phyloP scores from a whole-genome alignment of 92 coral and sea anemone species.

The Siderastrea radians region DNA sequence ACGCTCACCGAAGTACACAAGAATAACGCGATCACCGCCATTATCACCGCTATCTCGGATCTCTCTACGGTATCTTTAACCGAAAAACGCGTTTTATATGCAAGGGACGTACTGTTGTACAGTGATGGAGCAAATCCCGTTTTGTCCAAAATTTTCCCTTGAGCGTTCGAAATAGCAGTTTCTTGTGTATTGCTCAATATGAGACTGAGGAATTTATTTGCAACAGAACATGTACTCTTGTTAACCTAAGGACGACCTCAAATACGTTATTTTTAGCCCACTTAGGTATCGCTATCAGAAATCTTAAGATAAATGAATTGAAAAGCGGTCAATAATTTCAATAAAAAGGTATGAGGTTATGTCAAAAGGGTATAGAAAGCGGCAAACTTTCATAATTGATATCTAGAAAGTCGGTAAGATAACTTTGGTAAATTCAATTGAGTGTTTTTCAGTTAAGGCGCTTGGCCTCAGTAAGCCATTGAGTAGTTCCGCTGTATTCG shows the following conservation, averaged over 20 bases:
- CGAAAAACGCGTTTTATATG: no score
- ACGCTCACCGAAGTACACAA: neutral
- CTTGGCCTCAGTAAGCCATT: neutral
- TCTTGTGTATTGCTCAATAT: neutral
- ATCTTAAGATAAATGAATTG: constrained; percentile 24
- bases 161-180: neutral
- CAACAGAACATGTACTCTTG: neutral
- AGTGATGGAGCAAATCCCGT: no score
- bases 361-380: constrained; percentile 24
- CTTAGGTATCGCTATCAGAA: constrained; percentile 19
- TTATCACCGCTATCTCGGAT: neutral
- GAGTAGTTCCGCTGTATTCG: neutral
- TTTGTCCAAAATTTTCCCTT: no score
- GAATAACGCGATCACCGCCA: no score
- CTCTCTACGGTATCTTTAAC: neutral
- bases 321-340: constrained; percentile 13
- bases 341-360: neutral
- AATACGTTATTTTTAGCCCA: constrained; percentile 18
- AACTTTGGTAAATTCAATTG: neutral
- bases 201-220: neutral
- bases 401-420: constrained; percentile 22
- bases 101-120: no score
- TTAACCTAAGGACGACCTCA: neutral
- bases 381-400: constrained; percentile 3
- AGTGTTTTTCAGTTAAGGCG: neutral